Percentiles rank a stretch among this genome's conserved stretches.
Evolutionary conservation across 37 sponge, comb jelly and placozoan species (phyloP).

Genomic region (Hexactinellida sp.): DNA sequence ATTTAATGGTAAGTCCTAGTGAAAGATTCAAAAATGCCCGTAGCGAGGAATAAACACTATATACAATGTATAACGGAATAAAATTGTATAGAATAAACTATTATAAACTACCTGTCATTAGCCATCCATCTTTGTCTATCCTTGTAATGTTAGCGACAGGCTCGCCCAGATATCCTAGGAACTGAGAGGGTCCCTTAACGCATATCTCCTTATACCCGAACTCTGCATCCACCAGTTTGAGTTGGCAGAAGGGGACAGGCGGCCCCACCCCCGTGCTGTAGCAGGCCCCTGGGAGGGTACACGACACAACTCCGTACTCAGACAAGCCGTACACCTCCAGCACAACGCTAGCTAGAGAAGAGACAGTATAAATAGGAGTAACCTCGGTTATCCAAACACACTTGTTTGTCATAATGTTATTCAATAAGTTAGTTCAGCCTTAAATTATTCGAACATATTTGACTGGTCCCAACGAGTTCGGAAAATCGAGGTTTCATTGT

Average conservation of each 20-base stretch:
- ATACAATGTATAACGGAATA: no score
- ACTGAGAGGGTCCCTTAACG: background rate
- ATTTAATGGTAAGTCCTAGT: no score
- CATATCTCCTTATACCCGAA: background rate
- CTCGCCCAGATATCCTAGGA: background rate
- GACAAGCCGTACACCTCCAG: slow-evolving; percentile 1
- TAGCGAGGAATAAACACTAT: no score
- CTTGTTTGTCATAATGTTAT: no score
- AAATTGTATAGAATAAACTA: no score
- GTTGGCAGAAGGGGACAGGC: background rate
- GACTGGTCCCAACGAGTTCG: no score
- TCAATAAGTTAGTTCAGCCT: no score
- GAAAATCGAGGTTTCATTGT: no score
- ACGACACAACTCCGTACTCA: background rate
- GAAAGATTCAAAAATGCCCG: no score
- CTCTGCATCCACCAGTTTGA: background rate
- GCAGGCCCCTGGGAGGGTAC: background rate
- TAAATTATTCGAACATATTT: no score
- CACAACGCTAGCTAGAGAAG: background rate
- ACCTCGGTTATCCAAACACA: no score
- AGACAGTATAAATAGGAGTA: no score
- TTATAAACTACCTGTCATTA: background rate
- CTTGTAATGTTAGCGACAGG: background rate
- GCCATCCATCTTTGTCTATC: background rate
- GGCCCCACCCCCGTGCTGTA: background rate